phyloP scores from a whole-genome alignment of 2,888 invertebrate genomes.

The Cerastis rubricosa region DNA sequence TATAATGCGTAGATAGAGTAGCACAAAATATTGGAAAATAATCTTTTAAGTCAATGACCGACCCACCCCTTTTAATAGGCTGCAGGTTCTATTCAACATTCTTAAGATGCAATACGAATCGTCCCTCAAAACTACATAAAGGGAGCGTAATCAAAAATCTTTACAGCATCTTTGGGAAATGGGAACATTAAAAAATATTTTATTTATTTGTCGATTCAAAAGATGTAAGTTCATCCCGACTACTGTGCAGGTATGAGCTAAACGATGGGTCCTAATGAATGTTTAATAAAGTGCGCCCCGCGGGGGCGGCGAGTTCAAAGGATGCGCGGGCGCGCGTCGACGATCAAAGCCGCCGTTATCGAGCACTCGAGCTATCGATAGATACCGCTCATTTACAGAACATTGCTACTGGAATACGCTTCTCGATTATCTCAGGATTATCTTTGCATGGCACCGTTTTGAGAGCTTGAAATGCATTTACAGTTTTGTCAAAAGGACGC shows the following conservation, averaged over 20 bases:
- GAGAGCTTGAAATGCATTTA: slow-evolving; percentile 38
- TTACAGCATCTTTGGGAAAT: slow-evolving; percentile 42
- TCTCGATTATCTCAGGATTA: slow-evolving; percentile 64
- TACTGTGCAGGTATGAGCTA: slow-evolving; percentile 71
- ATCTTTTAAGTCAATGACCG: slow-evolving; percentile 20
- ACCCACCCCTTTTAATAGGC: slow-evolving; percentile 5
- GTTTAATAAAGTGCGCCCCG: slow-evolving; percentile 82
- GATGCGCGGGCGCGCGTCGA: slow-evolving; percentile 70
- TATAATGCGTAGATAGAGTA: slow-evolving; percentile 11
- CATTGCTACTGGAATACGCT: slow-evolving; percentile 83
- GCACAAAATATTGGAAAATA: slow-evolving; percentile 7
- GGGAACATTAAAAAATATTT: slow-evolving; percentile 38
- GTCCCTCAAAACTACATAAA: slow-evolving; percentile 44
- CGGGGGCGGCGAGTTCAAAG: slow-evolving; percentile 86
- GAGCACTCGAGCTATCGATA: slow-evolving; percentile 81
- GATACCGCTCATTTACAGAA: slow-evolving; percentile 79
- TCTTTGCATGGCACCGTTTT: slow-evolving; percentile 52
- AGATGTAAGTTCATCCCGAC: slow-evolving; percentile 58
- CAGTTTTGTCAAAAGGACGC: slow-evolving; percentile 18
- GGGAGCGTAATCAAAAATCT: slow-evolving; percentile 56
- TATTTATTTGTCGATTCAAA: slow-evolving; percentile 55
- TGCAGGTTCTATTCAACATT: slow-evolving; percentile 35
- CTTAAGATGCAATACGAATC: slow-evolving; percentile 14
- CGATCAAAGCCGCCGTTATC: slow-evolving; percentile 87
- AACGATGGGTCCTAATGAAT: slow-evolving; percentile 83